Evolutionary conservation across 2,113 vertebrate genomes (phyloP), one percentile per base, ranked within the genome.

Genomic region (Lontra canadensis): DNA sequence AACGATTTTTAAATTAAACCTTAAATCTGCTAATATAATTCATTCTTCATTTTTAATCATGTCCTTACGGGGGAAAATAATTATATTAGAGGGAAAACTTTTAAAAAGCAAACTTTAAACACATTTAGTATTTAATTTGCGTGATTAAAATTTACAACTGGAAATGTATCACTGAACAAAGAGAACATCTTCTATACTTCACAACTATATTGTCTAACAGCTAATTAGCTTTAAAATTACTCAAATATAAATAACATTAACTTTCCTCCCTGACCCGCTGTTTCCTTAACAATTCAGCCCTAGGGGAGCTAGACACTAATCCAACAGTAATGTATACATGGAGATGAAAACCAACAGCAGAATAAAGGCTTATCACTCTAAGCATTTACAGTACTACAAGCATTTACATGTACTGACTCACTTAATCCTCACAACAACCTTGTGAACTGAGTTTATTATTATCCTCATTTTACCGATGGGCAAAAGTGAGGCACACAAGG

Each of bases 11-110:
- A 80, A 93, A 80, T 86, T 57, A 95, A 80, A 81, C 21, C n/a
- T 92, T 76, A 80, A 97, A 82, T 85, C 57, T 78, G 14, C 65
- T 81, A 82, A 83, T 67, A 76, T 39, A 88, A 93, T 49, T 55
- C n/a, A 29, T 55, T 90, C 74, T 96, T 96, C 10, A 88, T 93
- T 95, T 97, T 90, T 57, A 96, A 95, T 39, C 6, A 21, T 34
- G n/a, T 20, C 6, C 83, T 86, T 69, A 59, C 10, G 8, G 57
- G 63, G 26, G 63, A 80, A 74, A 89, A 69, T 55, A 94, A 39
- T 90, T 90, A 76, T 42, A 49, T 59, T 47, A 93, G 39, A 81
- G 29, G 20, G 21, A 59, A 94, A 82, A 67, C 57, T 79, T 89
- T 79, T 90, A 61, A 86, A 92, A 81, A 90, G 47, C 18, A 89